Percentiles rank a stretch among this genome's conserved stretches.
phyloP scores from a whole-genome alignment of 2,888 invertebrate species.

The Ellobium chinense region DNA sequence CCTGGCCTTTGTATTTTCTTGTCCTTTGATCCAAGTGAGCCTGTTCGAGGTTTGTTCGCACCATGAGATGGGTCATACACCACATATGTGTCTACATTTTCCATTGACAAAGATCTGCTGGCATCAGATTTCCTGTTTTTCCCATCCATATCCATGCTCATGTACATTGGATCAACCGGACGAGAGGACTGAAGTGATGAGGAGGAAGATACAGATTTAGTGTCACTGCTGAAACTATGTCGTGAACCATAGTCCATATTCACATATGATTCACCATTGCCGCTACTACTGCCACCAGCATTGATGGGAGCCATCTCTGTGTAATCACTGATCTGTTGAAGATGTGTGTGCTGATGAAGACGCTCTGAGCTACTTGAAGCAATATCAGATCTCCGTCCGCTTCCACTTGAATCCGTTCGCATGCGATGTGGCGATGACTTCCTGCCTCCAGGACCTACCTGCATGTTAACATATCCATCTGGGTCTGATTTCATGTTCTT shows the following conservation, averaged over 20 bases:
- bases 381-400: constrained; percentile 46
- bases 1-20: constrained; percentile 33
- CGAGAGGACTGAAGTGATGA: neutral
- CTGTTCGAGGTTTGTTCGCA: constrained; percentile 34
- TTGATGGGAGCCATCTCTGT: constrained; percentile 59
- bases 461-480: constrained; percentile 68
- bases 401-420: constrained; percentile 55
- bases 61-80: constrained; percentile 46
- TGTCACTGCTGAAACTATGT: neutral
- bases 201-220: neutral
- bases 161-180: constrained; percentile 28
- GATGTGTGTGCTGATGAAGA: constrained; percentile 23
- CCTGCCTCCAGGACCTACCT: constrained; percentile 53
- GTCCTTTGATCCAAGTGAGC: constrained; percentile 43
- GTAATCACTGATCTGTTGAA: constrained; percentile 52
- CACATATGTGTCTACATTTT: constrained; percentile 51
- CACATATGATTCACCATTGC: constrained; percentile 26
- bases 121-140: neutral
- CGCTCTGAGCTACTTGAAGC: constrained; percentile 38
- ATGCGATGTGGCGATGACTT: constrained; percentile 49
- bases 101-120: constrained; percentile 19
- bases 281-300: neutral
- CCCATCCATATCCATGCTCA: constrained; percentile 44
- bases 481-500: constrained; percentile 30
- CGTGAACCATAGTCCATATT: constrained; percentile 23